Conservation (phyloP, 2,888 invertebrate species). For the Anthrax anthrax region DNA sequence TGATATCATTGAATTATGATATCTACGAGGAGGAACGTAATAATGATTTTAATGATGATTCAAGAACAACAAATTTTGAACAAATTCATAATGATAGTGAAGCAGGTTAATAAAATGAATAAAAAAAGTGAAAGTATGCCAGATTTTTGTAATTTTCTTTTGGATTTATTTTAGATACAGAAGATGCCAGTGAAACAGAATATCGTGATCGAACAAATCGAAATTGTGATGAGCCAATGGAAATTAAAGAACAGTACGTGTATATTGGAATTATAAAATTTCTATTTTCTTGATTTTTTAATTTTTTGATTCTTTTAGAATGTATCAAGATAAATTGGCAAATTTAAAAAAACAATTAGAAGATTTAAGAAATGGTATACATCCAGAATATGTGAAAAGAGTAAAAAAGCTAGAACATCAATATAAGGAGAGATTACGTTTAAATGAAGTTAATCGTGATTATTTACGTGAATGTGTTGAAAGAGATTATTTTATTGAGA, state of each 20-base stretch:
- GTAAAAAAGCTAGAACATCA: constrained; percentile 70
- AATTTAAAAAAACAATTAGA: constrained; percentile 79
- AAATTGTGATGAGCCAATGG: constrained; percentile 24
- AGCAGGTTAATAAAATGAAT: constrained; percentile 34
- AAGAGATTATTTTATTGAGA: constrained; percentile 73
- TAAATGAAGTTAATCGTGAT: constrained; percentile 64
- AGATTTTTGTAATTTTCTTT: constrained; percentile 8
- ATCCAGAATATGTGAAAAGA: constrained; percentile 73
- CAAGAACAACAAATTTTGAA: constrained; percentile 19
- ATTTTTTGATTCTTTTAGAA: constrained; percentile 38
- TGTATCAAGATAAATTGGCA: constrained; percentile 82
- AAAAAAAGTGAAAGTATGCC: not conserved
- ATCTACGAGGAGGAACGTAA: constrained; percentile 16
- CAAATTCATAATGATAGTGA: constrained; percentile 35
- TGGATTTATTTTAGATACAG: constrained; percentile 55
- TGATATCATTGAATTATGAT: constrained; percentile 15
- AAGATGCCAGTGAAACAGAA: constrained; percentile 95
- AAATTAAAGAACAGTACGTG: constrained; percentile 32
- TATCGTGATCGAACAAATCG: constrained; percentile 43
- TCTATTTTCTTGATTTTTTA: constrained; percentile 1
- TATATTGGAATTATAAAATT: not conserved
- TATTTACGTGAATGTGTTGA: constrained; percentile 78
- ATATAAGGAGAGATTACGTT: constrained; percentile 61
- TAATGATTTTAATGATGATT: constrained; percentile 20
- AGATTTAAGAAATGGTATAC: constrained; percentile 70